These are phyloP conservation scores for Odontomachus brunneus DNA, from an alignment of 1,140 invertebrate species.

Conservation along the genomic window DNA sequence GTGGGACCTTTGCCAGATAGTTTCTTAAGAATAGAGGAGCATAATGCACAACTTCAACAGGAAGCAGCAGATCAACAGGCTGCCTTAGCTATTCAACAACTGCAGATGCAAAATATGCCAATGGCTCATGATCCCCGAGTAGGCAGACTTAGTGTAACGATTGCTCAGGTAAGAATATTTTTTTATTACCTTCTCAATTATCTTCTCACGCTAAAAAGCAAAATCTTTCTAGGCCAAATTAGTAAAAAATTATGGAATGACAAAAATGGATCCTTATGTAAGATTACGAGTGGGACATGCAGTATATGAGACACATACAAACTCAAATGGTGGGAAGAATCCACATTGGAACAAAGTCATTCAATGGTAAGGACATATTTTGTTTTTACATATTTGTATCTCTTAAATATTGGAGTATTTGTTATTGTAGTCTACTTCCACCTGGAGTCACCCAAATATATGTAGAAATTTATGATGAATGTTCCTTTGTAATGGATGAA, in stretches of 20 bases:
- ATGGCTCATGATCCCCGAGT: slow-evolving; percentile 86
- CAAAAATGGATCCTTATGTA: slow-evolving; percentile 98
- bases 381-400: slow-evolving; percentile 9
- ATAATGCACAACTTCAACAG: slow-evolving; percentile 87
- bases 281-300: slow-evolving; percentile 95
- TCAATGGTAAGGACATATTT: slow-evolving; percentile 89
- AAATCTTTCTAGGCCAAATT: slow-evolving; percentile 90
- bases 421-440: slow-evolving; percentile 91
- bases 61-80: slow-evolving; percentile 92
- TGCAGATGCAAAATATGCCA: slow-evolving; percentile 85
- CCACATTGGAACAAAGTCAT: slow-evolving; percentile 98
- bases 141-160: slow-evolving; percentile 92
- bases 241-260: slow-evolving; percentile 98
- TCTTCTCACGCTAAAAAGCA: slow-evolving; percentile 27
- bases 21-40: slow-evolving; percentile 90
- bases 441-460: slow-evolving; percentile 94
- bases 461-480: slow-evolving; percentile 98
- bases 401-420: slow-evolving; percentile 10
- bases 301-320: slow-evolving; percentile 97
- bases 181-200: not conserved
- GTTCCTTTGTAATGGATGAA: slow-evolving; percentile 98
- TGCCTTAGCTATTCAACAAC: slow-evolving; percentile 92
- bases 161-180: slow-evolving; percentile 88
- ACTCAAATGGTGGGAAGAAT: slow-evolving; percentile 97
- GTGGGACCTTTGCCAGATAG: slow-evolving; percentile 92